A percentile compares a stretch with the other conserved stretches of the same genome.
Conservation (phyloP, 2,888 invertebrate species). For the Marasmarcha lunaedactyla region DNA sequence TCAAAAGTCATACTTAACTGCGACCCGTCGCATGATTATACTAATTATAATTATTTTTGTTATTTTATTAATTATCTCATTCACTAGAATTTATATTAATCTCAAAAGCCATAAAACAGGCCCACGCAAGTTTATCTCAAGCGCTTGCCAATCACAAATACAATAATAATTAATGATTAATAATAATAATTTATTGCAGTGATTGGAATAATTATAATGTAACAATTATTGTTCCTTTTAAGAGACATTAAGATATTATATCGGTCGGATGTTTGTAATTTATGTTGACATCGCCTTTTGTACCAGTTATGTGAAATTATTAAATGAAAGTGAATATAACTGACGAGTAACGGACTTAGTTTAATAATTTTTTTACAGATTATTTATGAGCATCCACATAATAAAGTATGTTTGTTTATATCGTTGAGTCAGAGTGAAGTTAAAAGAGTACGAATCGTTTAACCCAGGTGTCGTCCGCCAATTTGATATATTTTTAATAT, state of each 20-base stretch:
- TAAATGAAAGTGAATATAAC: too few relatives aligned
- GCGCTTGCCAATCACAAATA: constrained; percentile 50
- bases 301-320: too few relatives aligned
- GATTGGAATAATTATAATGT: constrained; percentile 61
- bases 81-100: constrained; percentile 11
- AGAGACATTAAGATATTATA: constrained; percentile 47
- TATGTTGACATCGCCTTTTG: constrained; percentile 10
- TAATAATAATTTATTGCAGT: constrained; percentile 45
- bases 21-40: not conserved
- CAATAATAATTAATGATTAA: constrained; percentile 38
- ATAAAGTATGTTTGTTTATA: too few relatives aligned
- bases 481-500: too few relatives aligned
- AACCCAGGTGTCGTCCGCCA: too few relatives aligned
- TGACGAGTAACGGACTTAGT: too few relatives aligned
- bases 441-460: too few relatives aligned
- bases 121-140: constrained; percentile 24
- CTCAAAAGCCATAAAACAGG: constrained; percentile 15
- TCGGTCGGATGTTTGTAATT: constrained; percentile 8
- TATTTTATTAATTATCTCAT: constrained; percentile 5
- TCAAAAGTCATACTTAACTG: too few relatives aligned
- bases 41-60: constrained; percentile 1
- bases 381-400: too few relatives aligned
- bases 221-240: constrained; percentile 57
- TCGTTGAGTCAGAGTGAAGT: too few relatives aligned
- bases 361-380: too few relatives aligned